phyloP scores from a whole-genome alignment of 2,888 invertebrate genomes.

The Zonitis immaculata region DNA sequence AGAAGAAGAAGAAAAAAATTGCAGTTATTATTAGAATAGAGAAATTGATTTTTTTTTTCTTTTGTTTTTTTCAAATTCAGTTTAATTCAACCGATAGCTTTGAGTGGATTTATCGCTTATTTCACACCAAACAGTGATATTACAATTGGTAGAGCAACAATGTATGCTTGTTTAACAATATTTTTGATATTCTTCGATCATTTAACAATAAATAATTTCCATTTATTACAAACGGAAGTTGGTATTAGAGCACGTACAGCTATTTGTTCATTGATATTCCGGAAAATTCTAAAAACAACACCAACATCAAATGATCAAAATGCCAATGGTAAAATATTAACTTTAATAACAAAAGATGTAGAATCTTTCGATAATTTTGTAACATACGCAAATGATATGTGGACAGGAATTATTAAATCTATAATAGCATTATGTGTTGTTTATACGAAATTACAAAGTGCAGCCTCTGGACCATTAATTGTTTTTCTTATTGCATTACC shows the following conservation, averaged over 20 bases:
- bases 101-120: background rate
- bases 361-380: slow-evolving; percentile 24
- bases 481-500: background rate
- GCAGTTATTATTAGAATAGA: background rate
- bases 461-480: background rate
- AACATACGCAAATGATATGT: background rate
- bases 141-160: background rate
- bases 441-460: background rate
- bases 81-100: background rate
- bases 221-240: background rate
- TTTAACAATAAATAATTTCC: background rate
- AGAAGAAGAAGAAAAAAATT: background rate
- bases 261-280: background rate
- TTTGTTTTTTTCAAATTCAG: background rate
- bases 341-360: slow-evolving; percentile 48
- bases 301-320: background rate
- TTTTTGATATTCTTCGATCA: background rate
- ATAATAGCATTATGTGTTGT: background rate
- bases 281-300: background rate
- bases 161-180: background rate
- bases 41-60: background rate
- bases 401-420: background rate
- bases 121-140: background rate
- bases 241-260: background rate
- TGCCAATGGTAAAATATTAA: background rate